A percentile compares a stretch with the other conserved stretches of the same genome.
phyloP scores from a whole-genome alignment of 2,888 invertebrate species.

The Tachina lurida region DNA sequence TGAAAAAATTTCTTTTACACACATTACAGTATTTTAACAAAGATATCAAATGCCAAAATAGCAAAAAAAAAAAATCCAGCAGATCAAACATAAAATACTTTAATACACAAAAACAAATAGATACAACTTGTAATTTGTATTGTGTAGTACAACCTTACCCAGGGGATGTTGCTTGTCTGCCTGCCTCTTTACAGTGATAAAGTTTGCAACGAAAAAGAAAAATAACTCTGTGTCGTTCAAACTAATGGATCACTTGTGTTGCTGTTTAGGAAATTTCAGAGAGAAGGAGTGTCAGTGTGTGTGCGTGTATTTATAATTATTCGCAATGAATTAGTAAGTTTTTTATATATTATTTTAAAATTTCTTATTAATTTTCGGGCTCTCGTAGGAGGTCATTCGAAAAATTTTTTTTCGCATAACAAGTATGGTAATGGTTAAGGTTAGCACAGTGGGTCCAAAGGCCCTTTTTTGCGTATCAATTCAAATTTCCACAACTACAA shows the following conservation, averaged over 20 bases:
- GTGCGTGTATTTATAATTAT: conserved; percentile 44
- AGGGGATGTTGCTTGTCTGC: conserved; percentile 47
- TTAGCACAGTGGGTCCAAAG: too few relatives aligned
- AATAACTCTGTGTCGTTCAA: conserved; percentile 15
- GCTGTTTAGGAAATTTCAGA: conserved; percentile 6
- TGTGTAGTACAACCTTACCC: conserved; percentile 42
- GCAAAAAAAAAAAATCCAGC: conserved; percentile 47
- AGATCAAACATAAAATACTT: conserved; percentile 64
- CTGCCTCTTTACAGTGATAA: conserved; percentile 31
- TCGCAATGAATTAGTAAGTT: conserved; percentile 32
- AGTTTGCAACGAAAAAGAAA: conserved; percentile 20
- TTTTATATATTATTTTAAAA: background rate
- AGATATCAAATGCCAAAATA: conserved; percentile 72
- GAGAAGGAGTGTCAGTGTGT: background rate
- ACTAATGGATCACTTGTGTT: conserved; percentile 49
- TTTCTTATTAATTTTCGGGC: background rate
- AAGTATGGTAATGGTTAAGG: too few relatives aligned
- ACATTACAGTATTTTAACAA: conserved; percentile 57
- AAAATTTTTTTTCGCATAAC: background rate
- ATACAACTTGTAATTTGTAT: conserved; percentile 60
- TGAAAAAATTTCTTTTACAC: conserved; percentile 9
- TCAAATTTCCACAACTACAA: too few relatives aligned
- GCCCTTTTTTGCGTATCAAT: too few relatives aligned
- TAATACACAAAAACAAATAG: conserved; percentile 55
- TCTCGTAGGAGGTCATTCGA: background rate